Evolutionary conservation across 2,888 invertebrate genomes (phyloP), one percentile per base, ranked within the genome.

Genomic region (Phortica okadai): DNA sequence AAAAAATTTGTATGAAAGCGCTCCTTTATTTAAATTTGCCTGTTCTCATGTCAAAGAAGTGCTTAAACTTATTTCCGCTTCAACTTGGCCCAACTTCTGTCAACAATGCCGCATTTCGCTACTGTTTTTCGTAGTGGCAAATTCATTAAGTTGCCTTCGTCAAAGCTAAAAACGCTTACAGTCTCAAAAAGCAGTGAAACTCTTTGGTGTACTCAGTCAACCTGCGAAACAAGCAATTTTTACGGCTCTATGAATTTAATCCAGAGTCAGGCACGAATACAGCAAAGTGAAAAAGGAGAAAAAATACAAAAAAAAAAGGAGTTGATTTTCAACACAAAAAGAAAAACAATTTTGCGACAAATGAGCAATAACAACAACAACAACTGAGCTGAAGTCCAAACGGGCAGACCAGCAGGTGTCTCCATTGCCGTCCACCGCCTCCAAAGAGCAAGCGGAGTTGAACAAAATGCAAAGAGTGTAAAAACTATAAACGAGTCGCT

Each of bases 211-310:
- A 66, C 25, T 58, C 62, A 58, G 42, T 44, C 69, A 64, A 72
- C 69, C 50, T 82, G 81, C 82, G 79, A 82, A 82, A 84, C 87
- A 79, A 87, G 80, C 84, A 84, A 84, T 85, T 85, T 86, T 88
- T 83, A 88, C 76, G 86, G 84, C 77, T 85, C 80, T 80, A 79
- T 88, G 84, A 81, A 81, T 86, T 86, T 85, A 86, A 86, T 88
- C 86, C 88, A 72, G 54, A n/a, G 33, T 1, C 54, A 25, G 41
- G n/a, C 56, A 10, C 45, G 6, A n/a, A 45, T 45, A 41, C 44
- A 54, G 44, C 10, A 72, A 11, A 16, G 14, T 56, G 45, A 69
- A 50, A 69, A 41, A 21, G 44, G 7, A 16, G 33, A 41, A 33
- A n/a, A 33, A 33, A 66, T 2, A 59, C 14, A 54, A 54, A 7